Conservation (phyloP, 2,888 invertebrate species). For the Dicyrtomina minuta region DNA sequence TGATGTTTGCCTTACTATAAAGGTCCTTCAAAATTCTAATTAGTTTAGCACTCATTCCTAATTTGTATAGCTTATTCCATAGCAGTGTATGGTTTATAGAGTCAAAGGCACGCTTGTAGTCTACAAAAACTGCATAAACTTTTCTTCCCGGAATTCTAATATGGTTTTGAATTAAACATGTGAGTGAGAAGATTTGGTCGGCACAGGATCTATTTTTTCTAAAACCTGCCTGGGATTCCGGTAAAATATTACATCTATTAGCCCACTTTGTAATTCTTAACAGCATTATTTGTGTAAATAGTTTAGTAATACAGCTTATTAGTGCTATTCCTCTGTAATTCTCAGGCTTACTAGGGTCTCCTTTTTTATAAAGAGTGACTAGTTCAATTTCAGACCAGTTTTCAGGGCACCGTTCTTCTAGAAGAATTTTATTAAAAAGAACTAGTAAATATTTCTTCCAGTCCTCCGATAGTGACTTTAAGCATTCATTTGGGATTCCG, state of each 20-base stretch:
- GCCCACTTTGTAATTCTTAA: constrained; percentile 30
- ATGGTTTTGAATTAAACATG: constrained; percentile 10
- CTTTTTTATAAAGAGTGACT: constrained; percentile 40
- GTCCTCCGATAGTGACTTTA: constrained; percentile 24
- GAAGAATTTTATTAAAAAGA: constrained; percentile 29
- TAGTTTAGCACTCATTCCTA: constrained; percentile 11
- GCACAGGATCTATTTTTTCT: constrained; percentile 23
- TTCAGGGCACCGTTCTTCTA: constrained; percentile 21
- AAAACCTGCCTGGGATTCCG: constrained; percentile 38
- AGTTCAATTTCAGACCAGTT: constrained; percentile 19
- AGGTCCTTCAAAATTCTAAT: constrained; percentile 11
- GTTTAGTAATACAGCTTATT: constrained; percentile 28
- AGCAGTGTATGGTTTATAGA: constrained; percentile 12
- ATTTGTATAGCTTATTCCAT: constrained; percentile 10
- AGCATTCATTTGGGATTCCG: constrained; percentile 39
- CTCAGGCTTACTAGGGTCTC: constrained; percentile 21
- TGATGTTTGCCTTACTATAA: too few relatives aligned
- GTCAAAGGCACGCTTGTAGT: constrained; percentile 28
- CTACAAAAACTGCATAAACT: constrained; percentile 27
- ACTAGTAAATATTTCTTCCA: background rate
- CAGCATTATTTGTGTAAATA: constrained; percentile 37
- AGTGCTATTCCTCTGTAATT: constrained; percentile 41
- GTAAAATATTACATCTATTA: constrained; percentile 21
- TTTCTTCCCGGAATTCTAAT: background rate
- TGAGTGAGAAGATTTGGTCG: constrained; percentile 38